phyloP scores from a whole-genome alignment of 64 coral and sea anemone species.

The Acropora tenuis region DNA sequence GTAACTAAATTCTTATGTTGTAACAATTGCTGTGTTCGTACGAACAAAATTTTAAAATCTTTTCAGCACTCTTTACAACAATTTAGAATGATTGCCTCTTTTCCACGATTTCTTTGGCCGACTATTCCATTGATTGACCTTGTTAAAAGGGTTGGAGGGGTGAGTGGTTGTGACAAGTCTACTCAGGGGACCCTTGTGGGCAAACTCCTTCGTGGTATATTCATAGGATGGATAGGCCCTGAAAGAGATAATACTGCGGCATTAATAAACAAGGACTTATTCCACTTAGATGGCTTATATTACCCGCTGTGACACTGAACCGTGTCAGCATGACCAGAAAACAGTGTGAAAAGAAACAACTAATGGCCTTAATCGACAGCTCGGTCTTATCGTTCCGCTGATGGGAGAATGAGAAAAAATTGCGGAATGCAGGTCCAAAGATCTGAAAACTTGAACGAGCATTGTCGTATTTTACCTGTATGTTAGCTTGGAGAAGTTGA shows the following conservation, averaged over 20 bases:
- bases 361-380: too few species aligned
- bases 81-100: conserved; percentile 32
- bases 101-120: conserved; percentile 65
- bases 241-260: neutral
- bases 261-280: too few species aligned
- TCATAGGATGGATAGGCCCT: conserved; percentile 76
- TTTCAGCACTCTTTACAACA: conserved; percentile 2
- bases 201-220: conserved; percentile 68
- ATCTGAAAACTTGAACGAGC: too few species aligned
- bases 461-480: conserved; percentile 67
- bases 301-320: too few species aligned
- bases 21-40: neutral
- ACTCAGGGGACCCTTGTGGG: conserved; percentile 80
- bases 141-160: conserved; percentile 85
- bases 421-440: too few species aligned
- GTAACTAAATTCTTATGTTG: neutral
- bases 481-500: conserved; percentile 68
- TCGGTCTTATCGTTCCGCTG: too few species aligned
- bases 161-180: conserved; percentile 74
- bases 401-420: too few species aligned
- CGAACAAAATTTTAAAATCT: neutral
- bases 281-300: too few species aligned
- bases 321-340: too few species aligned
- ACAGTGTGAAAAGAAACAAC: too few species aligned
- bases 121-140: conserved; percentile 70